phyloP scores from a whole-genome alignment of 2,797 vertebrate genomes.

The Ibycter americanus region DNA sequence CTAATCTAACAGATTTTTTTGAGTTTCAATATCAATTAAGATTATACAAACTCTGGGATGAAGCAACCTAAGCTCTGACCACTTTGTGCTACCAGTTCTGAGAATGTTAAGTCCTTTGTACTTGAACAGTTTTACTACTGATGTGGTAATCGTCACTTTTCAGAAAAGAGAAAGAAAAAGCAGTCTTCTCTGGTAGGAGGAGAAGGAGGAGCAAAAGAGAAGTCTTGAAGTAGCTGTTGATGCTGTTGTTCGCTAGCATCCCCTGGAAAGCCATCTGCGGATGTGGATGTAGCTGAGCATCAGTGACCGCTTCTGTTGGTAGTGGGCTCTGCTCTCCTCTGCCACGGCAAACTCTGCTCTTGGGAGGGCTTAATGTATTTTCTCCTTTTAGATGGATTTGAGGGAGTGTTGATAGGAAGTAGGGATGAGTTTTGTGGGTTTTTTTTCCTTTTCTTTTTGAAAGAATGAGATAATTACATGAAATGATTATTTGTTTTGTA shows the following conservation, averaged over 20 bases:
- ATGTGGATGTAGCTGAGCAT: fast-evolving
- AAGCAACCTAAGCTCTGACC: not conserved
- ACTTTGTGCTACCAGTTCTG: not conserved
- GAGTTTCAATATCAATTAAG: not conserved
- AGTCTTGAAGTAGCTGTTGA: not conserved
- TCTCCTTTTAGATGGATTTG: not conserved
- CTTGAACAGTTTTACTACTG: not conserved
- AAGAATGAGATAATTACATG: not conserved
- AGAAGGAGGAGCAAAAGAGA: not conserved
- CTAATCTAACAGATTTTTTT: not conserved
- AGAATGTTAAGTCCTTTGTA: not conserved
- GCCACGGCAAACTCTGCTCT: not conserved
- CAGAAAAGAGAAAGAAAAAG: not conserved
- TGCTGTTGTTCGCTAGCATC: not conserved
- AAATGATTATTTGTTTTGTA: not conserved
- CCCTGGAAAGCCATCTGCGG: not conserved
- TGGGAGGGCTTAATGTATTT: not conserved
- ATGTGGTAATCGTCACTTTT: not conserved
- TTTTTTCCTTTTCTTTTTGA: not conserved
- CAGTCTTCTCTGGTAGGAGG: not conserved
- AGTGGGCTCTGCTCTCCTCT: not conserved
- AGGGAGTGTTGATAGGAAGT: not conserved
- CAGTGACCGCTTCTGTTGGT: not conserved
- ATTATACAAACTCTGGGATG: not conserved
- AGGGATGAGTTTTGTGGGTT: not conserved